Percentiles rank a stretch among this genome's conserved stretches.
Evolutionary conservation across 1,140 invertebrate species (phyloP).

Genomic region (Gryllus bimaculatus): DNA sequence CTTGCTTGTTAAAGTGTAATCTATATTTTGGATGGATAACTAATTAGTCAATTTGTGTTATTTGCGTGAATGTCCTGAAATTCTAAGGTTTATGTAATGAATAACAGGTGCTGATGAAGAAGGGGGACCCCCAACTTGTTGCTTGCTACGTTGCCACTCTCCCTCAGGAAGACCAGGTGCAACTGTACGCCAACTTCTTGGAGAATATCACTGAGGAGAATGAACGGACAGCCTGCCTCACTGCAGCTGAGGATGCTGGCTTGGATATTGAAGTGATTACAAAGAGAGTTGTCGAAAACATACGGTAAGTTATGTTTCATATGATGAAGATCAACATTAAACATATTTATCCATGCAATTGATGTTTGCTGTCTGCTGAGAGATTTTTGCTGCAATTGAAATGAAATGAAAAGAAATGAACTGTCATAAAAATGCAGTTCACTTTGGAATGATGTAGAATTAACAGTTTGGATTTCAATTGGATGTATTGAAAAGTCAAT

Average conservation of each 20-base stretch:
- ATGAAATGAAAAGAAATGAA: too few relatives aligned
- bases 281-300: slow-evolving; percentile 70
- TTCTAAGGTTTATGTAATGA: neutral
- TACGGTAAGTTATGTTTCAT: slow-evolving; percentile 38
- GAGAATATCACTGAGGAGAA: slow-evolving; percentile 46
- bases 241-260: slow-evolving; percentile 59
- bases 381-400: too few relatives aligned
- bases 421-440: too few relatives aligned
- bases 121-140: slow-evolving; percentile 64
- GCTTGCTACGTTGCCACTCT: slow-evolving; percentile 76
- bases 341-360: too few relatives aligned
- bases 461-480: too few relatives aligned
- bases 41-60: too few relatives aligned
- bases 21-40: too few relatives aligned
- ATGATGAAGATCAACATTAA: too few relatives aligned
- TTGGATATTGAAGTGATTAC: slow-evolving; percentile 77
- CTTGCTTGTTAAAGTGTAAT: too few relatives aligned
- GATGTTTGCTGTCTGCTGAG: too few relatives aligned
- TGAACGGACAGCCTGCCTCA: slow-evolving; percentile 48
- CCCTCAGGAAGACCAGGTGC: slow-evolving; percentile 56
- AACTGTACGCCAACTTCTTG: slow-evolving; percentile 63
- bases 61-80: neutral
- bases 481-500: too few relatives aligned
- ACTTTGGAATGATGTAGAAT: too few relatives aligned
- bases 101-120: slow-evolving; percentile 56